Percentiles rank a stretch among this genome's conserved stretches.
Evolutionary conservation across 2,888 invertebrate species (phyloP).

Genomic region (Cancer borealis): DNA sequence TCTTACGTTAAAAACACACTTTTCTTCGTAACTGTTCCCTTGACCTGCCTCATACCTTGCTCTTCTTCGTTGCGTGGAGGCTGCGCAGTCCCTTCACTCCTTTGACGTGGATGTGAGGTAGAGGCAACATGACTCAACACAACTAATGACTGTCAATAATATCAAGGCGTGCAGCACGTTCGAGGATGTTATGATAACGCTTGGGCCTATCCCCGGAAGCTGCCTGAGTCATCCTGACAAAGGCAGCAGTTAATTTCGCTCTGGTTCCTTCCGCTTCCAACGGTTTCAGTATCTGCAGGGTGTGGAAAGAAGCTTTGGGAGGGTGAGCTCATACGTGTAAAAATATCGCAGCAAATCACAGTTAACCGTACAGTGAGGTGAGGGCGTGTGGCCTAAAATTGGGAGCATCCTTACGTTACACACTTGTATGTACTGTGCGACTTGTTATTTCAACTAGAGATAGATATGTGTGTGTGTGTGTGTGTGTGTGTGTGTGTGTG

Average conservation of each 20-base stretch:
- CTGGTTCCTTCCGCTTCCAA: conserved; percentile 10
- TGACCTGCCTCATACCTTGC: background rate
- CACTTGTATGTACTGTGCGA: background rate
- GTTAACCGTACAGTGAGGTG: background rate
- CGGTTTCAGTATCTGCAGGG: background rate
- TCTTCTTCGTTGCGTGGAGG: background rate
- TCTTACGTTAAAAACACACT: background rate
- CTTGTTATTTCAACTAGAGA: background rate
- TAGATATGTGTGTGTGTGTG: background rate
- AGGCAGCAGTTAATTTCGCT: background rate
- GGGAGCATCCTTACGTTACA: background rate
- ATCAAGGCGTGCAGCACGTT: background rate
- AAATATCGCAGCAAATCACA: background rate
- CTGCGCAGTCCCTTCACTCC: background rate
- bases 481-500: conserved; percentile 52
- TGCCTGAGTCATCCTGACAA: background rate
- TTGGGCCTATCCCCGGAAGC: background rate
- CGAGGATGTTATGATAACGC: background rate
- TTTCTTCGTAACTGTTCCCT: conserved; percentile 3
- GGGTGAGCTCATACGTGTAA: background rate
- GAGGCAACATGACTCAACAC: background rate
- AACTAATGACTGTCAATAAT: background rate
- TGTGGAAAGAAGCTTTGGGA: background rate
- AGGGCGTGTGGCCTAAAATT: background rate
- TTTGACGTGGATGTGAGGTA: background rate